Evolutionary conservation across 2,797 vertebrate species (phyloP).

Genomic region (Dipus sagitta): DNA sequence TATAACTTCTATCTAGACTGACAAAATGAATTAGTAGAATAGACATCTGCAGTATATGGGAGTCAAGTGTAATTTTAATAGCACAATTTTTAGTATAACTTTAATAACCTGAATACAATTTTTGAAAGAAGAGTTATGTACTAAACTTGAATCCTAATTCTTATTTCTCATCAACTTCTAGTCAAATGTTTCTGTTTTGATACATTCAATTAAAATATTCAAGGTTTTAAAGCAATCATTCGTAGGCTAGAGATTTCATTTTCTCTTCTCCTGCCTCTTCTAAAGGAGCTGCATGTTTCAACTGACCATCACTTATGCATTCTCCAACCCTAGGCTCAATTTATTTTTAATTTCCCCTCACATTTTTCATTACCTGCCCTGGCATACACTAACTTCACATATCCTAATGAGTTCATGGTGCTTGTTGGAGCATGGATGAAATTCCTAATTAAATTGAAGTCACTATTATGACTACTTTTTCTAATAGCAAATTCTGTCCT

Average conservation of each 20-base stretch:
- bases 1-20: slow-evolving; percentile 7
- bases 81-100: slow-evolving; percentile 37
- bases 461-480: slow-evolving; percentile 77
- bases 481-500: slow-evolving; percentile 74
- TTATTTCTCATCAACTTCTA: slow-evolving; percentile 69
- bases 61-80: slow-evolving; percentile 49
- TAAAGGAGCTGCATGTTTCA: slow-evolving; percentile 62
- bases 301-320: slow-evolving; percentile 56
- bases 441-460: slow-evolving; percentile 83
- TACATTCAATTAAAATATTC: slow-evolving; percentile 73
- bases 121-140: slow-evolving; percentile 50
- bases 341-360: slow-evolving; percentile 75
- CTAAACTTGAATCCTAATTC: slow-evolving; percentile 66
- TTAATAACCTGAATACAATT: slow-evolving; percentile 36
- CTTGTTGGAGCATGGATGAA: slow-evolving; percentile 74
- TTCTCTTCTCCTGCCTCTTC: slow-evolving; percentile 62
- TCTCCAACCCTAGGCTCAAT: slow-evolving; percentile 70
- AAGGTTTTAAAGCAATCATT: slow-evolving; percentile 73
- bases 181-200: slow-evolving; percentile 76
- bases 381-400: slow-evolving; percentile 62
- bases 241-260: slow-evolving; percentile 60
- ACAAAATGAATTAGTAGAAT: slow-evolving; percentile 2
- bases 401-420: slow-evolving; percentile 77
- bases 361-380: slow-evolving; percentile 75
- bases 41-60: not conserved